A percentile compares a stretch with the other conserved stretches of the same genome.
Evolutionary conservation across 2,888 invertebrate species (phyloP).

Genomic region (Lasioglossum pauxillum): DNA sequence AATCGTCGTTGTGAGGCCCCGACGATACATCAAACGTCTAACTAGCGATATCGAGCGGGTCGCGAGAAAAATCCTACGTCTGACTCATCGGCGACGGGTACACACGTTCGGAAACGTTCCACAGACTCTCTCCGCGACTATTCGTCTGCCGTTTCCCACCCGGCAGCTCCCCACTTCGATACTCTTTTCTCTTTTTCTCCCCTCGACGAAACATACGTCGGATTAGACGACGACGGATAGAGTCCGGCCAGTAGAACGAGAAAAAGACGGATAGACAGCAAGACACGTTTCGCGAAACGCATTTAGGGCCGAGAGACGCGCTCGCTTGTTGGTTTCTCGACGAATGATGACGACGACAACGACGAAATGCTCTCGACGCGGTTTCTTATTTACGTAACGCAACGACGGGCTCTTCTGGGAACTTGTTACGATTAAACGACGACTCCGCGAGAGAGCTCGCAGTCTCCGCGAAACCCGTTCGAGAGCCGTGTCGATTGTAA

Average conservation of each 20-base stretch:
- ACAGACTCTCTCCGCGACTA: constrained; percentile 32
- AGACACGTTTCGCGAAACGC: constrained; percentile 32
- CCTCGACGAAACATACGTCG: not conserved
- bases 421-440: not conserved
- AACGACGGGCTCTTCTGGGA: not conserved
- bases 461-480: constrained; percentile 13
- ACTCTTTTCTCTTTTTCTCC: not conserved
- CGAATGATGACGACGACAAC: not conserved
- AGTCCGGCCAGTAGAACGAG: not conserved
- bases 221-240: not conserved
- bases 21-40: not conserved
- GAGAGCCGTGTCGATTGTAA: constrained; percentile 17
- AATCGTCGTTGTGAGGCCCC: not conserved
- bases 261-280: not conserved
- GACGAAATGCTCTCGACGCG: not conserved
- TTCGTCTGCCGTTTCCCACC: constrained; percentile 20
- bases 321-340: not conserved
- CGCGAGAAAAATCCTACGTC: constrained; percentile 37
- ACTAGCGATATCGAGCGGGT: constrained; percentile 30
- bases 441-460: not conserved
- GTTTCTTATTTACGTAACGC: not conserved
- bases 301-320: not conserved
- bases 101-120: constrained; percentile 34
- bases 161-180: not conserved
- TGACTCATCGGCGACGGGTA: constrained; percentile 58